Percentiles rank a stretch among this genome's conserved stretches.
These are phyloP conservation scores for Acanthacorydalis orientalis DNA, from an alignment of 2,888 invertebrate species.

Conservation along the genomic window DNA sequence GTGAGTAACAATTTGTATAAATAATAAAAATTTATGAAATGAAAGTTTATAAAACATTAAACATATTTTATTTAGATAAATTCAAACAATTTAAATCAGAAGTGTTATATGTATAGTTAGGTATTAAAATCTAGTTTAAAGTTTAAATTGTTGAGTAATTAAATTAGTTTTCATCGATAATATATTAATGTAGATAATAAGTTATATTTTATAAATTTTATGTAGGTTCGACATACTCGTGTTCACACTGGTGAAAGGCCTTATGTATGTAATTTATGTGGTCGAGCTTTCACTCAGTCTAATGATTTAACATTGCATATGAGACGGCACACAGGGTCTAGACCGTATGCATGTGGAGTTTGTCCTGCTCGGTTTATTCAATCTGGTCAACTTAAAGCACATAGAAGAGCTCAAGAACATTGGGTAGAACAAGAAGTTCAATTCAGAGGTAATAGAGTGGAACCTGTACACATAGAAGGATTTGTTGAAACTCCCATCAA, in stretches of 20 bases:
- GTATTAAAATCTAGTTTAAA: too few relatives aligned
- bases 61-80: too few relatives aligned
- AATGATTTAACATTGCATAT: conserved; percentile 54
- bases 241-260: conserved; percentile 29
- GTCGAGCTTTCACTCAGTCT: conserved; percentile 45
- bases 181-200: neutral
- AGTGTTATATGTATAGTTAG: too few relatives aligned
- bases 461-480: conserved; percentile 6
- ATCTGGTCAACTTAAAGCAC: conserved; percentile 39
- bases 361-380: conserved; percentile 54
- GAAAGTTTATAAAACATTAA: too few relatives aligned
- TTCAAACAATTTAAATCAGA: too few relatives aligned
- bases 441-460: conserved; percentile 5
- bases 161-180: neutral
- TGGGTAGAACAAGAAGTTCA: conserved; percentile 7
- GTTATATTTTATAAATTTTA: conserved; percentile 2
- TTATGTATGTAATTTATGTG: conserved; percentile 26
- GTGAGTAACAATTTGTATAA: conserved; percentile 15
- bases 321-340: conserved; percentile 50
- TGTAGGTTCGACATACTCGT: conserved; percentile 24
- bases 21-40: too few relatives aligned
- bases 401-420: conserved; percentile 33
- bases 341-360: conserved; percentile 46
- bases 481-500: conserved; percentile 6
- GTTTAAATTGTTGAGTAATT: neutral